Evolutionary conservation across 2,888 invertebrate genomes (phyloP).

Genomic region (Dusona sp.): DNA sequence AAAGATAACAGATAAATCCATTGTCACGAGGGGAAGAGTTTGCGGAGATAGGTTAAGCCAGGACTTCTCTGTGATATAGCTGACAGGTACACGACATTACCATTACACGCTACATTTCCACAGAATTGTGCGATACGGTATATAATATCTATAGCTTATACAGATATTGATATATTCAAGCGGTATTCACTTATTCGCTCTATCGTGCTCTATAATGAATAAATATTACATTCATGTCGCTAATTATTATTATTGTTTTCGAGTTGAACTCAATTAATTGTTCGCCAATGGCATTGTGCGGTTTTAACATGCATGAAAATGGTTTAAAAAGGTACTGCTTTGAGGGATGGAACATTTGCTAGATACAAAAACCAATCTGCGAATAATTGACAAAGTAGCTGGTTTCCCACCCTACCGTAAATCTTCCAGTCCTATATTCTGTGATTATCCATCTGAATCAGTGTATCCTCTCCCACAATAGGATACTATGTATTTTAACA

Average conservation of each 20-base stretch:
- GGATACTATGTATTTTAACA: too few species aligned
- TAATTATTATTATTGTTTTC: neutral
- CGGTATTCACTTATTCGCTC: neutral
- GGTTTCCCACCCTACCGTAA: neutral
- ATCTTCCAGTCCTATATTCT: neutral
- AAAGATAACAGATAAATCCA: constrained; percentile 58
- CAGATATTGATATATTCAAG: neutral
- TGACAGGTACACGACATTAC: constrained; percentile 71
- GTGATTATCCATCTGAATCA: neutral
- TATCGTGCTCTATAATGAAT: too few species aligned
- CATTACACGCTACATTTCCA: constrained; percentile 67
- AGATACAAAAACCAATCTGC: too few species aligned
- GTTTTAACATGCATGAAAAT: too few species aligned
- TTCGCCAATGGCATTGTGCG: neutral
- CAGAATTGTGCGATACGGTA: constrained; percentile 44
- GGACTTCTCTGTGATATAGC: constrained; percentile 52
- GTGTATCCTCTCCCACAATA: neutral
- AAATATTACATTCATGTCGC: neutral
- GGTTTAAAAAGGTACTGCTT: too few species aligned
- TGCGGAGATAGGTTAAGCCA: constrained; percentile 42
- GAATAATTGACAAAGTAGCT: neutral
- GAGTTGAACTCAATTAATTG: neutral
- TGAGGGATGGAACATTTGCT: too few species aligned
- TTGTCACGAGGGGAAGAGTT: constrained; percentile 45
- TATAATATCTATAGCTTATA: neutral